Percentiles rank a stretch among this genome's conserved stretches.
Conservation (phyloP, 2,797 vertebrate species). For the Arnoldichthys spilopterus region DNA sequence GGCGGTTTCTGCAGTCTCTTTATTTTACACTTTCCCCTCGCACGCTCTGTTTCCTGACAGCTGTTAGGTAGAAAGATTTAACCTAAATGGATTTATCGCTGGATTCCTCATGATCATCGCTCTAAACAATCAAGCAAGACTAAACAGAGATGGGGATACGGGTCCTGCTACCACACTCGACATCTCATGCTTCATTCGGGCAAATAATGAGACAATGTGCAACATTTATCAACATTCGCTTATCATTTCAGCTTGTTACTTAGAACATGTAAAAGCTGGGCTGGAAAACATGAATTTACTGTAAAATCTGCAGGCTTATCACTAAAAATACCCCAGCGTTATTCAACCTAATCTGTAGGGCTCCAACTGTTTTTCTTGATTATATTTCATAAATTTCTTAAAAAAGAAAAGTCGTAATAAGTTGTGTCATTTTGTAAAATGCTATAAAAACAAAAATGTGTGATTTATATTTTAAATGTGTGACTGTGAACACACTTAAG, state of each 20-base stretch:
- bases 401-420: too few relatives aligned
- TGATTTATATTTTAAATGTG: too few relatives aligned
- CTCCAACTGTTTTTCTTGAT: too few relatives aligned
- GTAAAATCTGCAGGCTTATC: too few relatives aligned
- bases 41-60: neutral
- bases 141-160: slow-evolving; percentile 16
- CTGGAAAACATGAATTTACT: neutral
- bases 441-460: too few relatives aligned
- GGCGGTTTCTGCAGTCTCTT: slow-evolving; percentile 33
- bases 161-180: slow-evolving; percentile 10
- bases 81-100: slow-evolving; percentile 33
- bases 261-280: neutral
- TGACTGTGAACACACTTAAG: too few relatives aligned
- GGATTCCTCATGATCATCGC: slow-evolving; percentile 15
- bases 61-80: slow-evolving; percentile 26
- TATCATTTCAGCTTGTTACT: neutral
- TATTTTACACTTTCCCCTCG: slow-evolving; percentile 8
- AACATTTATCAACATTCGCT: slow-evolving; percentile 1
- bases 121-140: slow-evolving; percentile 18
- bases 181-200: slow-evolving; percentile 13
- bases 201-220: neutral
- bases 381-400: too few relatives aligned
- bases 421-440: too few relatives aligned
- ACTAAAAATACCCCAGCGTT: too few relatives aligned
- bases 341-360: too few relatives aligned